Conservation (phyloP, 1,140 invertebrate species). For the Drosophila micromelanica region DNA sequence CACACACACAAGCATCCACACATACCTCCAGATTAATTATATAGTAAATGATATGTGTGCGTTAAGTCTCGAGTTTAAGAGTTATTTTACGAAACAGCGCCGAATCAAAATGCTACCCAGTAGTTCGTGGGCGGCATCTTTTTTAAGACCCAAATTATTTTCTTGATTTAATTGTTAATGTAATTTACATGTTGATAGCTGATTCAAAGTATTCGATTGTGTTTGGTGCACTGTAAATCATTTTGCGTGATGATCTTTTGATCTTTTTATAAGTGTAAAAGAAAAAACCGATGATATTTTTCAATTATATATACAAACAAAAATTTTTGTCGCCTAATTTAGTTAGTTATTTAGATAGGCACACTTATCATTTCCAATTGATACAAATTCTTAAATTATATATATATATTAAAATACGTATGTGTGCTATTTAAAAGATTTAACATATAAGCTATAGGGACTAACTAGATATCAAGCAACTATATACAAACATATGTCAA, state of each 20-base stretch:
- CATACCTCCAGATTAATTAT: slow-evolving; percentile 9
- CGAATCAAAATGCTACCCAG: slow-evolving; percentile 10
- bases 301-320: slow-evolving; percentile 10
- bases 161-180: slow-evolving; percentile 29
- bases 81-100: slow-evolving; percentile 20
- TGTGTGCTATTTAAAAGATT: slow-evolving; percentile 29
- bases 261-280: slow-evolving; percentile 39
- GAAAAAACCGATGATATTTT: slow-evolving; percentile 5
- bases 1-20: slow-evolving; percentile 12
- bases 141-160: not conserved
- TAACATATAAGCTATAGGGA: slow-evolving; percentile 32
- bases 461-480: slow-evolving; percentile 39
- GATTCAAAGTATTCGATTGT: slow-evolving; percentile 22
- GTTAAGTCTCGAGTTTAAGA: slow-evolving; percentile 21
- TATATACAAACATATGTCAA: slow-evolving; percentile 47
- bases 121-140: not conserved
- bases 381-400: slow-evolving; percentile 32
- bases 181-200: slow-evolving; percentile 24
- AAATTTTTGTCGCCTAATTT: slow-evolving; percentile 47
- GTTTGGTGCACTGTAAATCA: slow-evolving; percentile 50
- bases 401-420: slow-evolving; percentile 36
- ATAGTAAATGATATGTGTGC: slow-evolving; percentile 21
- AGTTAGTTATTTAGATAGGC: slow-evolving; percentile 68
- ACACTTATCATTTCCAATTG: slow-evolving; percentile 66
- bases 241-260: slow-evolving; percentile 22